These are phyloP conservation scores for Sorex fumeus DNA, from an alignment of 2,113 vertebrate genomes.

Conservation along the genomic window DNA sequence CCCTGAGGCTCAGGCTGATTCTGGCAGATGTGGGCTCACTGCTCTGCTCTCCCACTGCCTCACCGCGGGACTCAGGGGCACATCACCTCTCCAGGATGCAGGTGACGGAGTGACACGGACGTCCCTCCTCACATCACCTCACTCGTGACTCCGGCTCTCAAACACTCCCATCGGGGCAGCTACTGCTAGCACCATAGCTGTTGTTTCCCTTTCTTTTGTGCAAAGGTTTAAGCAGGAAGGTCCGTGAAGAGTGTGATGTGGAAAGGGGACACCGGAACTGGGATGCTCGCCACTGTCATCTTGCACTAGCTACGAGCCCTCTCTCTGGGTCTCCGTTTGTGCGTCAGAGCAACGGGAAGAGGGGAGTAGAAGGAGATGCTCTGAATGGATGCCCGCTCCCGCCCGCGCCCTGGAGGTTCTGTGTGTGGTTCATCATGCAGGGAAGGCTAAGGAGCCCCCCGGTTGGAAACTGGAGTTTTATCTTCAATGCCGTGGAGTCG, in stretches of 20 bases:
- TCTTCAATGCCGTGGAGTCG: too few species aligned
- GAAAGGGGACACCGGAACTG: not conserved
- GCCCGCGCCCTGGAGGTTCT: fast-evolving
- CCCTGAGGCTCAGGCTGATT: not conserved
- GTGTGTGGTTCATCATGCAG: fast-evolving
- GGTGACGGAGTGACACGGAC: not conserved
- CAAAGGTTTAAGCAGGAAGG: not conserved
- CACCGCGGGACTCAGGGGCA: not conserved
- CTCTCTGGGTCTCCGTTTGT: not conserved
- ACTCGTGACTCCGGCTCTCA: too few species aligned
- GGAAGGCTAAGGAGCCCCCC: not conserved
- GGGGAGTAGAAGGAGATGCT: not conserved
- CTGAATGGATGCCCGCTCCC: not conserved
- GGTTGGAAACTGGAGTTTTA: not conserved
- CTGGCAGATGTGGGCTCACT: not conserved
- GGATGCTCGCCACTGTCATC: not conserved
- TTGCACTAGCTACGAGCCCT: not conserved
- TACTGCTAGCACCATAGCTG: not conserved
- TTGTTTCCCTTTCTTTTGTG: not conserved
- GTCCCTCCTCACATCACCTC: not conserved
- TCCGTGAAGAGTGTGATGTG: not conserved
- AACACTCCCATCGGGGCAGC: fast-evolving
- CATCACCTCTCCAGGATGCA: not conserved
- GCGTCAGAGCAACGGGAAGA: not conserved
- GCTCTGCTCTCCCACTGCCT: not conserved